Conservation (phyloP, 2,888 invertebrate genomes). For the Podabrus alpinus region DNA sequence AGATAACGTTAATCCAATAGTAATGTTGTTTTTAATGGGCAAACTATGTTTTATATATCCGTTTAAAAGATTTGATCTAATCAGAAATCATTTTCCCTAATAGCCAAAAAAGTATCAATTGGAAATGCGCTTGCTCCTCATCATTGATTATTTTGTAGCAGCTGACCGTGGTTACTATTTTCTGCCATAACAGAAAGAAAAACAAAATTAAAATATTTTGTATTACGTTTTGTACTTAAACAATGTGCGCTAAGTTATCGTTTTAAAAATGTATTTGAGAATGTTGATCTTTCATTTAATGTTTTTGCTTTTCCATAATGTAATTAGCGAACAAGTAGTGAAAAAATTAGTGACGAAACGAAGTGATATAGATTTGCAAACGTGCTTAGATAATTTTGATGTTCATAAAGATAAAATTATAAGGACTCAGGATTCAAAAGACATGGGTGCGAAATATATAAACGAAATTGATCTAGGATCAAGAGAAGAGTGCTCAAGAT, state of each 20-base stretch:
- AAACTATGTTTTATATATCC: background rate
- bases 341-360: conserved; percentile 15
- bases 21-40: background rate
- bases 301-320: conserved; percentile 2
- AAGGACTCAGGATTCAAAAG: conserved; percentile 84
- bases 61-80: background rate
- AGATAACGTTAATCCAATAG: background rate
- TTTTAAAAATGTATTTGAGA: conserved; percentile 4
- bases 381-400: conserved; percentile 79
- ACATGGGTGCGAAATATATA: conserved; percentile 86
- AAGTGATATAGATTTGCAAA: conserved; percentile 64
- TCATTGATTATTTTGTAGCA: conserved; percentile 20
- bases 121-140: conserved; percentile 13
- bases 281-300: conserved; percentile 11
- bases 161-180: conserved; percentile 12
- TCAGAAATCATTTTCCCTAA: background rate
- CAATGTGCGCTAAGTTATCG: conserved; percentile 3
- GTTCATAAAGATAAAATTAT: conserved; percentile 89
- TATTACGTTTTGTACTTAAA: conserved; percentile 17
- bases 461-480: conserved; percentile 83
- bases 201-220: conserved; percentile 11
- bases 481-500: conserved; percentile 78
- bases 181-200: conserved; percentile 24
- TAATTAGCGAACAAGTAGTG: background rate
- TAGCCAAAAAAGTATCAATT: background rate